A percentile compares a stretch with the other conserved stretches of the same genome.
Conservation (phyloP, 30 jellyfish, hydroid and myxozoan species). For the Cassiopea xamachana region DNA sequence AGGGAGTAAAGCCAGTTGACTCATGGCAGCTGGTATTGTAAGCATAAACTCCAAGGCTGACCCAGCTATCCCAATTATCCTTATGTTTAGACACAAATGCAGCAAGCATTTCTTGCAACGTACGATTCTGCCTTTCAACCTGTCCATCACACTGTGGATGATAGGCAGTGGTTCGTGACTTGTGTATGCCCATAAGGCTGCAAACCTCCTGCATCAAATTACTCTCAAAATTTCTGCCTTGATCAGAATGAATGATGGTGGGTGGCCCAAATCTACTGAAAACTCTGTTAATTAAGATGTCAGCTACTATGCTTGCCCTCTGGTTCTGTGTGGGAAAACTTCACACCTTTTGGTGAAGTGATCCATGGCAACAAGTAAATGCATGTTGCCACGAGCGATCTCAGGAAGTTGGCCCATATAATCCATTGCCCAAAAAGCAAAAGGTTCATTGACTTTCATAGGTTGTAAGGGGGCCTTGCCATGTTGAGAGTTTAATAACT, state of each 20-base stretch:
- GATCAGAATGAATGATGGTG: conserved; percentile 57
- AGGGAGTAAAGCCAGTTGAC: neutral
- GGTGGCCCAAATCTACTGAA: conserved; percentile 65
- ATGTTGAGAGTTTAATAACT: neutral
- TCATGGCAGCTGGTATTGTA: too few relatives aligned
- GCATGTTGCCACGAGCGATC: conserved; percentile 61
- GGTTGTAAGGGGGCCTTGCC: conserved; percentile 43
- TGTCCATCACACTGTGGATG: conserved; percentile 65
- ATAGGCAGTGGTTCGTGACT: conserved; percentile 64
- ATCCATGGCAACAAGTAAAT: conserved; percentile 65
- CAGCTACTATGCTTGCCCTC: conserved; percentile 65
- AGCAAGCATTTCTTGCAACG: conserved; percentile 18
- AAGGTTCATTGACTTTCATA: conserved; percentile 47
- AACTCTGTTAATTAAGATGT: conserved; percentile 41
- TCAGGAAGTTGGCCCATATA: conserved; percentile 50
- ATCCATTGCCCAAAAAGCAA: conserved; percentile 38
- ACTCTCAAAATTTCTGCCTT: conserved; percentile 63
- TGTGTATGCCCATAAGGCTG: conserved; percentile 50
- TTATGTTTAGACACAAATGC: conserved; percentile 13
- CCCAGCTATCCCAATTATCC: conserved; percentile 9
- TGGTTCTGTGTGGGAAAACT: conserved; percentile 59
- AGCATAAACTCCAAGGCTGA: neutral
- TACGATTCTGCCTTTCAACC: conserved; percentile 30
- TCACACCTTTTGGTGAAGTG: conserved; percentile 75
- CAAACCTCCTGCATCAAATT: conserved; percentile 49